A percentile compares a stretch with the other conserved stretches of the same genome.
These are phyloP conservation scores for Mycteria americana DNA, from an alignment of 2,797 vertebrate species.

Conservation along the genomic window DNA sequence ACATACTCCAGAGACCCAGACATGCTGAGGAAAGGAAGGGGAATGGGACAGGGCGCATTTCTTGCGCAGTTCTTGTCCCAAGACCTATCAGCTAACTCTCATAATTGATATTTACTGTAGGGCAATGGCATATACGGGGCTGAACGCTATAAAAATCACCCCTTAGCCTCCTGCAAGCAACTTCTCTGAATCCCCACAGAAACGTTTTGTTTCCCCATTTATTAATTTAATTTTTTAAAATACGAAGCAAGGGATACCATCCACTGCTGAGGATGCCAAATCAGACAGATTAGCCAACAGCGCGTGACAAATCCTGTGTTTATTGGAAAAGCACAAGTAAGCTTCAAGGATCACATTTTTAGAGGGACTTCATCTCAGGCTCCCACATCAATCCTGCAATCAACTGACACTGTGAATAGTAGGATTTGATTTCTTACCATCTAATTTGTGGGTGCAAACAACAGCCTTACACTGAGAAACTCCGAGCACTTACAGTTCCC, in stretches of 20 bases:
- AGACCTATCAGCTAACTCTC: background rate
- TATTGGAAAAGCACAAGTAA: background rate
- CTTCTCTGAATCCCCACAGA: background rate
- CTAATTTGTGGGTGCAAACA: constrained; percentile 56
- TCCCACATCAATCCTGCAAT: constrained; percentile 36
- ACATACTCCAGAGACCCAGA: rapidly evolving
- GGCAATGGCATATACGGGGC: background rate
- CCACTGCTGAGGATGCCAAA: background rate
- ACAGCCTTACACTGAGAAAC: background rate
- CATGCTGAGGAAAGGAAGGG: background rate
- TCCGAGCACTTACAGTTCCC: background rate
- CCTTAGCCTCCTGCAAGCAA: background rate
- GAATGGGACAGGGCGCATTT: rapidly evolving
- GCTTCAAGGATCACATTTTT: background rate
- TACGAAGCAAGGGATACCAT: background rate
- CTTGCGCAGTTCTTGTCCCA: background rate
- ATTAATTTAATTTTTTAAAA: background rate
- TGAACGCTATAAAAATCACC: background rate
- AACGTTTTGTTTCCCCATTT: background rate
- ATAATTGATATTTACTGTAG: background rate
- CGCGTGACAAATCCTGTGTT: rapidly evolving
- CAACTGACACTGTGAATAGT: background rate
- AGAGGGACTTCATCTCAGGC: background rate
- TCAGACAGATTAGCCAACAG: background rate
- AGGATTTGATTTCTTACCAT: constrained; percentile 37